Evolutionary conservation across 2,888 invertebrate species (phyloP).

Genomic region (Bhutanitis thaidina): DNA sequence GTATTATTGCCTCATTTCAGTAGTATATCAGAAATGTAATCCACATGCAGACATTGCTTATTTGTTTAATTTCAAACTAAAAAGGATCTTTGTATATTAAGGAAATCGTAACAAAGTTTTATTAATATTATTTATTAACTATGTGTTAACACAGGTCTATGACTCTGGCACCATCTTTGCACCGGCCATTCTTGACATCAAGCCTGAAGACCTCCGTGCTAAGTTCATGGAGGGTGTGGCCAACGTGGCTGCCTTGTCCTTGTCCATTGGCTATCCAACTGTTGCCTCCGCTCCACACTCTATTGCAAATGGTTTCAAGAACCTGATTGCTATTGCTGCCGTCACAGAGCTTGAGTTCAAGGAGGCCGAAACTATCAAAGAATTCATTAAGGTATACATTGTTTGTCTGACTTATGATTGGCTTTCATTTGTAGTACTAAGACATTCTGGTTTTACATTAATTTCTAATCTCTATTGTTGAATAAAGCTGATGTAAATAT

Average conservation of each 20-base stretch:
- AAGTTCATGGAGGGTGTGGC: conserved; percentile 96
- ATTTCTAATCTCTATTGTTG: too few species aligned
- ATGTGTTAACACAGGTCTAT: conserved; percentile 90
- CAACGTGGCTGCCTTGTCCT: conserved; percentile 95
- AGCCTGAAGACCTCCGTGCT: conserved; percentile 94
- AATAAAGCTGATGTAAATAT: too few species aligned
- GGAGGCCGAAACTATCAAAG: conserved; percentile 95
- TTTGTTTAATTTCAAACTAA: too few species aligned
- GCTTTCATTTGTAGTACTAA: too few species aligned
- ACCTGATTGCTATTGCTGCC: conserved; percentile 97
- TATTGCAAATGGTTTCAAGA: conserved; percentile 98
- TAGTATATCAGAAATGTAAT: conserved; percentile 22
- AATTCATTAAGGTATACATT: conserved; percentile 87
- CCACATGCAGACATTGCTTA: conserved; percentile 29
- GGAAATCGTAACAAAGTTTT: too few species aligned
- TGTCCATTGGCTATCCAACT: conserved; percentile 97
- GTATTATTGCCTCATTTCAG: conserved; percentile 26
- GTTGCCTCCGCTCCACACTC: conserved; percentile 98
- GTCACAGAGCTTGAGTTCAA: conserved; percentile 97
- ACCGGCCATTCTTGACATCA: conserved; percentile 98
- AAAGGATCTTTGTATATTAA: too few species aligned
- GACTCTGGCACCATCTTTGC: conserved; percentile 99
- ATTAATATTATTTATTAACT: too few species aligned
- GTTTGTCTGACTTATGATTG: too few species aligned
- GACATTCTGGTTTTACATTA: too few species aligned